Evolutionary conservation across 2,797 vertebrate genomes (phyloP), one percentile per base, ranked within the genome.

Genomic region (Clamator glandarius): DNA sequence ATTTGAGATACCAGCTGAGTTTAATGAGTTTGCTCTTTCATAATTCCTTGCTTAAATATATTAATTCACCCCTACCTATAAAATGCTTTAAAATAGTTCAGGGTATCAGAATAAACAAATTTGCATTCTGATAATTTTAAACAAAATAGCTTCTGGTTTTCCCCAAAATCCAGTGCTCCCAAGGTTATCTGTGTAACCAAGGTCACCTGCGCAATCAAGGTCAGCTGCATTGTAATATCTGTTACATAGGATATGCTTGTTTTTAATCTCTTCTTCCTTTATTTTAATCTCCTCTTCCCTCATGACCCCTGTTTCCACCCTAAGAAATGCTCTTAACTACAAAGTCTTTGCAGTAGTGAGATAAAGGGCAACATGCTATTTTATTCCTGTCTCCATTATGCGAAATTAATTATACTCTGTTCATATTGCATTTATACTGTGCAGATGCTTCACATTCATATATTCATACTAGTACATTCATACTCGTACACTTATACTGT

Each of bases 261-360:
- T 88, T 78, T 70, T 86, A 76, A 76, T 91, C 59, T 73, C n/a
- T 44, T 87, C 68, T 67, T 93, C 57, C 18, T 83, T 89, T 63
- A 39, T 88, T 78, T 70, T 86, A 76, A 76, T 91, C 59, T 73
- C n/a, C 44, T 87, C 68, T 67, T 93, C 57, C 20, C 83, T 89
- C 59, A 85, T 3, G 1, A 77, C 5, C 33, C 15, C 19, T 8
- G 4, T 57, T 93, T 75, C 68, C 66, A 82, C 13, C 15, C 21
- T 13, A 68, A 64, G 62, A 89, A 95, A 74, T 57, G 41, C 44
- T 95, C 55, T 67, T 85, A 73, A 81, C 88, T 93, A 85, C 48
- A 58, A 52, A 78, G 59, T n/a, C 69, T 91, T 95, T 74, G 50
- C 33, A 36, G 58, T 0, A 1, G 41, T 87, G 82, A 88, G 73